These are phyloP conservation scores for Pemphigus obesinymphae DNA, from an alignment of 1,140 invertebrate genomes.

Conservation along the genomic window DNA sequence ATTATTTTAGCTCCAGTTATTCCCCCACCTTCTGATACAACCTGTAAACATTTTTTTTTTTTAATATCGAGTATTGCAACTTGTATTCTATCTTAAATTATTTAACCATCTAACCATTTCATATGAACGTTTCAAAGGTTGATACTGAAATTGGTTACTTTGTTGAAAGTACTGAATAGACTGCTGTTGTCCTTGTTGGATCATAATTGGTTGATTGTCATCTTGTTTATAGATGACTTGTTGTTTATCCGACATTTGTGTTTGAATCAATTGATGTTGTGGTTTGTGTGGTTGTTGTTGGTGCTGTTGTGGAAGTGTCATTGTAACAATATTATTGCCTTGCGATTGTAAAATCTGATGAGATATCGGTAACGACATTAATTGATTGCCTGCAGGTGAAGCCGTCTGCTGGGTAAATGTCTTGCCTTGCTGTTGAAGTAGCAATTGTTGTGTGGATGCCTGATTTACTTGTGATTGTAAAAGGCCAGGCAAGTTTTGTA, in stretches of 20 bases:
- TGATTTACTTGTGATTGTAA: slow-evolving; percentile 17
- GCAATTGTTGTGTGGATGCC: slow-evolving; percentile 12
- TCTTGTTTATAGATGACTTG: slow-evolving; percentile 37
- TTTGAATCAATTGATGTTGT: slow-evolving; percentile 23
- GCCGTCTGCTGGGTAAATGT: slow-evolving; percentile 14
- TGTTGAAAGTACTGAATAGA: slow-evolving; percentile 38
- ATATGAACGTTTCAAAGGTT: slow-evolving; percentile 25
- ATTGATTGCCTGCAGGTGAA: slow-evolving; percentile 1
- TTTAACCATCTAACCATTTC: slow-evolving; percentile 27
- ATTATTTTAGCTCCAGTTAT: slow-evolving; percentile 36
- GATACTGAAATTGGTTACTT: slow-evolving; percentile 37
- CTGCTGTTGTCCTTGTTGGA: slow-evolving; percentile 31
- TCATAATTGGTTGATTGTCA: slow-evolving; percentile 26
- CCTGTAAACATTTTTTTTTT: neutral
- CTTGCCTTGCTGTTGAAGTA: slow-evolving; percentile 27
- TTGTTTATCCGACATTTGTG: slow-evolving; percentile 36
- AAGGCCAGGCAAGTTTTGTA: slow-evolving; percentile 25
- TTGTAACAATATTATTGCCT: slow-evolving; percentile 39
- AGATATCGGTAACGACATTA: slow-evolving; percentile 32
- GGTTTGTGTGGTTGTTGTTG: slow-evolving; percentile 30
- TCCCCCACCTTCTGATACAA: slow-evolving; percentile 33
- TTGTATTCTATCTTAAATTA: neutral
- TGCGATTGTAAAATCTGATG: slow-evolving; percentile 34
- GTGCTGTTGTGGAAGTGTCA: slow-evolving; percentile 32
- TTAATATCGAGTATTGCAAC: neutral